Conservation (phyloP, 2,888 invertebrate species). For the Poecilobothrus nobilitatus region DNA sequence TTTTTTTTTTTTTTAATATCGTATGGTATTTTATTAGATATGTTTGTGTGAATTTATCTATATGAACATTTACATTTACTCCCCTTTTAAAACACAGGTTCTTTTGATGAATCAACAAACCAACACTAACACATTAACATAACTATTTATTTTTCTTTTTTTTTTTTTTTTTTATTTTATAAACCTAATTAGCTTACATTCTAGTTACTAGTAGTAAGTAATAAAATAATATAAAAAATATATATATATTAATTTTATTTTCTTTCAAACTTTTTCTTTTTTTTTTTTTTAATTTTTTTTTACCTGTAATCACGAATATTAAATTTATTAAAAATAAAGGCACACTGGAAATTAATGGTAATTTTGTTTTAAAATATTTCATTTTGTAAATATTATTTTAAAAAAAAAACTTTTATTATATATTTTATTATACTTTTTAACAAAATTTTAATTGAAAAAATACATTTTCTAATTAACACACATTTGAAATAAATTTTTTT, state of each 20-base stretch:
- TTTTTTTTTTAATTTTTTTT: background rate
- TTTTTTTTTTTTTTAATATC: no score
- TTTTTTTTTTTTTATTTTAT: background rate
- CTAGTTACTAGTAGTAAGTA: background rate
- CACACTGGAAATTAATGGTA: background rate
- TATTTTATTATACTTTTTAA: background rate
- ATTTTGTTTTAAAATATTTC: background rate
- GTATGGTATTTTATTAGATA: background rate
- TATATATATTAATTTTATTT: no score
- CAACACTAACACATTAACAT: background rate
- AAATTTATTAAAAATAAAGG: constrained; percentile 4
- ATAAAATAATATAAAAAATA: no score
- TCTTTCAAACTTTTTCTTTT: no score
- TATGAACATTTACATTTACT: background rate
- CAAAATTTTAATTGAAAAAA: background rate
- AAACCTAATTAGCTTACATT: constrained; percentile 6
- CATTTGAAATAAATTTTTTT: no score
- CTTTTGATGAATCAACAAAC: constrained; percentile 6
- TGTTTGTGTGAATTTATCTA: background rate
- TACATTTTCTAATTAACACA: background rate
- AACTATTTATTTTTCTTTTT: background rate
- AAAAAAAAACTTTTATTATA: background rate
- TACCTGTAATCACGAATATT: constrained; percentile 10
- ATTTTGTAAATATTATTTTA: background rate
- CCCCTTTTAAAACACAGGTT: background rate